phyloP scores from a whole-genome alignment of 2,113 vertebrate genomes.

The Pterocles orientalis region DNA sequence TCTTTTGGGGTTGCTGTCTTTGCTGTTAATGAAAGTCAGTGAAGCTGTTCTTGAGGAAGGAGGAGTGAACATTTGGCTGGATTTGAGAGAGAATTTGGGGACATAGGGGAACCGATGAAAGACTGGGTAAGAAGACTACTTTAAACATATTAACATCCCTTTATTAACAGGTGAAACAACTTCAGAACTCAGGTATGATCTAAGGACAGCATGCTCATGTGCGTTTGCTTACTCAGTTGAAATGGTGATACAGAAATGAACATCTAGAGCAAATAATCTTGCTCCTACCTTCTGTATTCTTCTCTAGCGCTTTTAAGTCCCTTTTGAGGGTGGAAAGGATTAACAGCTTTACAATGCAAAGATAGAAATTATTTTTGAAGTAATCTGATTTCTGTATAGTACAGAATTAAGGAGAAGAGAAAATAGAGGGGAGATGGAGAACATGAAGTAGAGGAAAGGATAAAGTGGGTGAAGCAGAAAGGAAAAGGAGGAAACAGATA shows the following conservation, averaged over 20 bases:
- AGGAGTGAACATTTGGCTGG: background rate
- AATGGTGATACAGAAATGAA: background rate
- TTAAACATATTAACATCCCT: background rate
- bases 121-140: background rate
- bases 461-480: background rate
- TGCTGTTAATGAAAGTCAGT: background rate
- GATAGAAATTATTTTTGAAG: background rate
- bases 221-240: background rate
- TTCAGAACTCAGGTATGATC: background rate
- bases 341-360: background rate
- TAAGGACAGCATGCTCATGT: background rate
- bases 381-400: background rate
- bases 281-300: background rate
- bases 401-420: background rate
- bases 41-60: background rate
- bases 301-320: background rate
- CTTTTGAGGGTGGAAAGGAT: background rate
- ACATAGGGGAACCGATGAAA: background rate
- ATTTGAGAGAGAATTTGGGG: background rate
- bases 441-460: background rate
- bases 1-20: background rate
- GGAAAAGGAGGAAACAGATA: slow-evolving; percentile 41
- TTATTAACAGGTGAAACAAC: background rate
- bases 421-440: background rate
- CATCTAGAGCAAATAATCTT: background rate